Base-by-base conservation (phyloP, 2,113 vertebrate genomes). In the Apeltes quadracus region DNA sequence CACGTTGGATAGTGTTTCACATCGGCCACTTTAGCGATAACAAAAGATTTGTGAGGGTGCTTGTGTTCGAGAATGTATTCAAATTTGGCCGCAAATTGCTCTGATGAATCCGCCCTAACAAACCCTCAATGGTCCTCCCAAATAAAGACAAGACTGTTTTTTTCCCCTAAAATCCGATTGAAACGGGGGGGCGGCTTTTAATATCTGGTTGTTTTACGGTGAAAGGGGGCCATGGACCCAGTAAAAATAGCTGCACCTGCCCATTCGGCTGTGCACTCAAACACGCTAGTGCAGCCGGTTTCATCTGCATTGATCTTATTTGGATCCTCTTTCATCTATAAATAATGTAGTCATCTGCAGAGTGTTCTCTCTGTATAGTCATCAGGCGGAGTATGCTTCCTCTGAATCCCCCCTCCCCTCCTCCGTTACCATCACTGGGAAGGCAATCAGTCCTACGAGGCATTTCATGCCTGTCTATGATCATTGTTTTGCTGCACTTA, bases 261-360 rank as follows among this genome's bases (percentile, higher is more conserved):
- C 20, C 59, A 55, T 48, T 75, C 75, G 76, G 69, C 64, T 43
- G 29, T 39, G 36, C 63, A 61, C 64, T 90, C 51, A 57, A 63
- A 71, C 18, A 27, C 36, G 55, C 63, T 69, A 75, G 68, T 63
- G 69, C 69, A 55, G 70, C 79, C 2, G 51, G 81, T 75, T 78
- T 89, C 89, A 90, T 90, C 85, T 89, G 79, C 84, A 83, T 85
- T 81, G 84, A 89, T 87, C 18, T 55, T 79, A 83, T 88, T 85
- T 88, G 87, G 84, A 91, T 88, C 73, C 76, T 84, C 84, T 88
- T 89, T 92, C 61, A 91, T 92, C 83, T 89, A 90, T 91, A 90
- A 93, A 91, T 91, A 89, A 91, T 89, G 79, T 56, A 82, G 80
- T 88, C 61, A 85, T 87, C 82, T 79, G 86, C 82, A 65, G 84